Evolutionary conservation across 2,888 invertebrate species (phyloP).

Genomic region (Elysia crispata): DNA sequence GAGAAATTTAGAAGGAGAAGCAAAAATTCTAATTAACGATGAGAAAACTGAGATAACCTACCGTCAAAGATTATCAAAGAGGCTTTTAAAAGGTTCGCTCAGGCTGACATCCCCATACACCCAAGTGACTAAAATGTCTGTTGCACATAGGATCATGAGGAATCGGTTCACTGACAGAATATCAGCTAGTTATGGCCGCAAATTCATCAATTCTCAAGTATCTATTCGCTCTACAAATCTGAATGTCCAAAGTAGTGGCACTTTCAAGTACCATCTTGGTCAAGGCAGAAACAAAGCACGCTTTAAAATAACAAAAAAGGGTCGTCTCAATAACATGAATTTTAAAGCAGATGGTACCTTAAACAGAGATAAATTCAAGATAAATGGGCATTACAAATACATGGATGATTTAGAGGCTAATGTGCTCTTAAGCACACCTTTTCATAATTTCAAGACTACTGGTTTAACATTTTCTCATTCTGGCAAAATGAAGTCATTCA

Average conservation of each 20-base stretch:
- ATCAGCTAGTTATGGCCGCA: constrained; percentile 38
- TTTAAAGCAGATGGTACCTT: constrained; percentile 15
- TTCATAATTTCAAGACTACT: constrained; percentile 17
- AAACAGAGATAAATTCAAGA: constrained; percentile 25
- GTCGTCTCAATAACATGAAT: constrained; percentile 32
- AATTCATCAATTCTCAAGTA: constrained; percentile 31
- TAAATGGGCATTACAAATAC: constrained; percentile 25
- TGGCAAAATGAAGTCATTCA: constrained; percentile 5
- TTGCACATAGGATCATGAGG: constrained; percentile 17
- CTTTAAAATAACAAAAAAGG: constrained; percentile 20
- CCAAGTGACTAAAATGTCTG: constrained; percentile 15
- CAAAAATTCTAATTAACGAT: neutral
- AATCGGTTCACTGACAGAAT: constrained; percentile 3
- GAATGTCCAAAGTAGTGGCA: constrained; percentile 20
- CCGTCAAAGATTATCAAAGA: constrained; percentile 18
- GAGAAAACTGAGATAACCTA: constrained; percentile 27
- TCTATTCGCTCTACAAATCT: neutral
- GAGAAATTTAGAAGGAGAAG: constrained; percentile 31
- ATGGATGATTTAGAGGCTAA: constrained; percentile 21
- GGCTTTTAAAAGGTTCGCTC: constrained; percentile 4
- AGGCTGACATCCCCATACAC: constrained; percentile 32
- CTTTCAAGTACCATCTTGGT: constrained; percentile 37
- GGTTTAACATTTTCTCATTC: constrained; percentile 11
- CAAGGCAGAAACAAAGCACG: neutral
- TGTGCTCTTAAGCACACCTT: constrained; percentile 32